Evolutionary conservation across 2,888 invertebrate genomes (phyloP), one percentile per base, ranked within the genome.

Genomic region (Lobophora halterata): DNA sequence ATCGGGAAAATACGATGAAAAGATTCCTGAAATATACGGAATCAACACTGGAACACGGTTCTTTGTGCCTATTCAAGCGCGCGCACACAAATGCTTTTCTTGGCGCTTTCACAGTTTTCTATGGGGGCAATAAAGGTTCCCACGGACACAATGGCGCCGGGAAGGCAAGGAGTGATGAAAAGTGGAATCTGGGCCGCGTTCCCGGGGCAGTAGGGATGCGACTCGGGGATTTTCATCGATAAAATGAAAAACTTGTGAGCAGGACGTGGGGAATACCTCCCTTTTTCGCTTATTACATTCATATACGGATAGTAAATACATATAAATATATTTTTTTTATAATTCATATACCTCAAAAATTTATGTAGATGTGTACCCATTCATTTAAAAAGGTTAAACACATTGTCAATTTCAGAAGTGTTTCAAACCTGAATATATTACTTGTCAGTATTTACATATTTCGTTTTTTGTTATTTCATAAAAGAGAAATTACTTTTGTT

Each of bases 41-140:
- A 75, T 76, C 74, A 75, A 72, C 69, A 61, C 52, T 69, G 66
- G 66, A 69, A 70, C 63, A 47, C 50, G 56, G 61, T 52, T 65
- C 74, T 82, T 83, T 82, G 82, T 83, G 68, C 35, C 58, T 58
- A 81, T 85, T 82, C 78, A 83, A 55, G 65, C 62, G 57, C 56
- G 55, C 52, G 72, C 70, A 66, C 82, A 85, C 85, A 87, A 87
- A 83, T 77, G 82, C 80, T 83, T 87, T 85, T 86, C 85, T 83
- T 86, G 73, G 63, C 58, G 72, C 79, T 79, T 87, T 86, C 86
- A 87, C 71, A 65, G 77, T 68, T 85, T 86, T 86, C 83, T 83
- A 86, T 83, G 72, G 79, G 65, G 81, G 83, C 74, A 87, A 87
- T 87, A 87, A 85, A 85, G 85, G 85, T 83, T 85, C 79, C 73